Percentiles rank a stretch among this genome's conserved stretches.
These are phyloP conservation scores for Drosophila baimaii DNA, from an alignment of 1,140 invertebrate species.

Conservation along the genomic window DNA sequence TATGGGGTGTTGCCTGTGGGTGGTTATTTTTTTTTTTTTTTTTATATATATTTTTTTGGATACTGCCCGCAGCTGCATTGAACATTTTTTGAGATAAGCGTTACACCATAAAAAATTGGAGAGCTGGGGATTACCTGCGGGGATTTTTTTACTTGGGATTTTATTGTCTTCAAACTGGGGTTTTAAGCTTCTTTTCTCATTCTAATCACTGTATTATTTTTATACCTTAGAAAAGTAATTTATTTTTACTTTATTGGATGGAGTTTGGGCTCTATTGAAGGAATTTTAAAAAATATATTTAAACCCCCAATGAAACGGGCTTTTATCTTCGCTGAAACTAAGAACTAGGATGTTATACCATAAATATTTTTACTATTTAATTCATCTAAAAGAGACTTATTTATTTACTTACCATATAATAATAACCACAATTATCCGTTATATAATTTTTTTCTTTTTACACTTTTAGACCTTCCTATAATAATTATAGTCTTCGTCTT, in stretches of 20 bases:
- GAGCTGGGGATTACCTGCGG: neutral
- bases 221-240: neutral
- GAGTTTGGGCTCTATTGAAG: too few relatives aligned
- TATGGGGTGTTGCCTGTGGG: conserved; percentile 16
- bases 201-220: neutral
- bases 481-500: too few relatives aligned
- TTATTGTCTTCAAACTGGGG: neutral
- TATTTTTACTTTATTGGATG: neutral
- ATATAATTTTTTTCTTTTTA: too few relatives aligned
- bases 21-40: conserved; percentile 11
- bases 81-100: conserved; percentile 29
- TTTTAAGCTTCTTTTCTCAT: neutral
- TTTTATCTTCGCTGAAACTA: too few relatives aligned
- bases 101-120: conserved; percentile 9
- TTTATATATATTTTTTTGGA: conserved; percentile 17
- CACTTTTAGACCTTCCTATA: too few relatives aligned
- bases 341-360: too few relatives aligned
- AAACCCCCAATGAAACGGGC: too few relatives aligned
- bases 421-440: too few relatives aligned
- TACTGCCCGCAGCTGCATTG: conserved; percentile 10
- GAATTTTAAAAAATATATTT: too few relatives aligned
- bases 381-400: too few relatives aligned
- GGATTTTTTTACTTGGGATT: neutral
- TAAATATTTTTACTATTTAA: too few relatives aligned
- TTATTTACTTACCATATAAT: too few relatives aligned